Conservation (phyloP, 2,888 invertebrate genomes). For the Phorcus lineatus region DNA sequence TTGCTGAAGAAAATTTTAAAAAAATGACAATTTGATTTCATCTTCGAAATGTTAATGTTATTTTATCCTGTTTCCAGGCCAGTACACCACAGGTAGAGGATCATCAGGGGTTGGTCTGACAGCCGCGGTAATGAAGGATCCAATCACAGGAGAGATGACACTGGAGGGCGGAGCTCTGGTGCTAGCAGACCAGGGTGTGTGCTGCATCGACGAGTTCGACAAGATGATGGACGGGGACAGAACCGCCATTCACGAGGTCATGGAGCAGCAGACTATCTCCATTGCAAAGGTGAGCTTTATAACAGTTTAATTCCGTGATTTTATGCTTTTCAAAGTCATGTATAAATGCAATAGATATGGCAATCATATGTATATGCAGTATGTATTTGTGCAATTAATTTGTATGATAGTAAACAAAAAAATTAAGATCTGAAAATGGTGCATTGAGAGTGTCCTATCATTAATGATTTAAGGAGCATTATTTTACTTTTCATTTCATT, state of each 20-base stretch:
- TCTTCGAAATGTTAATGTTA: not conserved
- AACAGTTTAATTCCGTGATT: too few relatives aligned
- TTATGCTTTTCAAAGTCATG: too few relatives aligned
- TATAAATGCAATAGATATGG: too few relatives aligned
- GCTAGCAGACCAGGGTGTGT: conserved; percentile 95
- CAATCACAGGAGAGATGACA: conserved; percentile 97
- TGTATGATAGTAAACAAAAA: too few relatives aligned
- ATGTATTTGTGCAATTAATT: too few relatives aligned
- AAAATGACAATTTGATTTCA: not conserved
- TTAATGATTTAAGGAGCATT: too few relatives aligned
- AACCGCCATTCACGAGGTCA: conserved; percentile 76
- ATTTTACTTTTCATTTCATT: too few relatives aligned
- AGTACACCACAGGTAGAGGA: conserved; percentile 96
- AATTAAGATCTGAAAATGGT: too few relatives aligned
- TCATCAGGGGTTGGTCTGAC: conserved; percentile 99
- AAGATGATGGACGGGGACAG: conserved; percentile 94
- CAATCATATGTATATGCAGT: too few relatives aligned
- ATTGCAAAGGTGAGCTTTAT: conserved; percentile 88
- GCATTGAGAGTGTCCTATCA: too few relatives aligned
- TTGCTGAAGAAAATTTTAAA: too few relatives aligned
- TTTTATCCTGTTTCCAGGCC: conserved; percentile 77
- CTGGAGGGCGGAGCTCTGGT: conserved; percentile 93
- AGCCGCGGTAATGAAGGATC: conserved; percentile 98
- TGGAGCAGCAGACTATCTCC: conserved; percentile 98
- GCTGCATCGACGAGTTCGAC: conserved; percentile 99